phyloP scores from a whole-genome alignment of 2,888 invertebrate species.

The Girardia tigrina region DNA sequence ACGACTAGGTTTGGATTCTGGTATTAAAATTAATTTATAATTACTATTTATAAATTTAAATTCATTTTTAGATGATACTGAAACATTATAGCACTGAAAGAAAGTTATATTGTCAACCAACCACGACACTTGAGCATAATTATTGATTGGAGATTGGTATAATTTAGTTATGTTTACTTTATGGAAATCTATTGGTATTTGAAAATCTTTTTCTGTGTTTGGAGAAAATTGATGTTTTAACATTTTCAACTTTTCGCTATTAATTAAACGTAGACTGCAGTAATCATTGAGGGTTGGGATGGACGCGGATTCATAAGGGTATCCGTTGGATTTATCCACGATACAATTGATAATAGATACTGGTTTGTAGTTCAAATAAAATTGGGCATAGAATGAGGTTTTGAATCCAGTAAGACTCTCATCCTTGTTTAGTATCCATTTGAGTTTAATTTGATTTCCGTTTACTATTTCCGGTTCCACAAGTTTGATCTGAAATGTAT shows the following conservation, averaged over 20 bases:
- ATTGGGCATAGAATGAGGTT: not conserved
- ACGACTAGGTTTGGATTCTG: not conserved
- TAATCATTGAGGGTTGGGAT: not conserved
- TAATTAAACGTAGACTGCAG: not conserved
- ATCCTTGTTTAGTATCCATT: not conserved
- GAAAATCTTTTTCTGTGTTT: not conserved
- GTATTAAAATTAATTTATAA: constrained; percentile 1
- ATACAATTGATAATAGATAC: not conserved
- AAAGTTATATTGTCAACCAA: not conserved
- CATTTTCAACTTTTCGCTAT: not conserved
- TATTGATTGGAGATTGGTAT: not conserved
- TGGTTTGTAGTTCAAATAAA: not conserved
- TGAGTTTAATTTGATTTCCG: not conserved
- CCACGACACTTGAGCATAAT: not conserved
- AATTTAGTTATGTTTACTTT: not conserved
- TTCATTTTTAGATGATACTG: not conserved
- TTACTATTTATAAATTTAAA: not conserved
- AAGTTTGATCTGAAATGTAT: not conserved
- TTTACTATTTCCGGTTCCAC: not conserved
- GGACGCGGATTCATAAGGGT: not conserved
- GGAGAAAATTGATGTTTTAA: not conserved
- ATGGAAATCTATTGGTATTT: constrained; percentile 1
- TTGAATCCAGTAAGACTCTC: not conserved
- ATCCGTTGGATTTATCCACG: not conserved
- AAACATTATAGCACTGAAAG: not conserved